phyloP scores from a whole-genome alignment of 2,888 invertebrate genomes.

The Amphipoea oculea region DNA sequence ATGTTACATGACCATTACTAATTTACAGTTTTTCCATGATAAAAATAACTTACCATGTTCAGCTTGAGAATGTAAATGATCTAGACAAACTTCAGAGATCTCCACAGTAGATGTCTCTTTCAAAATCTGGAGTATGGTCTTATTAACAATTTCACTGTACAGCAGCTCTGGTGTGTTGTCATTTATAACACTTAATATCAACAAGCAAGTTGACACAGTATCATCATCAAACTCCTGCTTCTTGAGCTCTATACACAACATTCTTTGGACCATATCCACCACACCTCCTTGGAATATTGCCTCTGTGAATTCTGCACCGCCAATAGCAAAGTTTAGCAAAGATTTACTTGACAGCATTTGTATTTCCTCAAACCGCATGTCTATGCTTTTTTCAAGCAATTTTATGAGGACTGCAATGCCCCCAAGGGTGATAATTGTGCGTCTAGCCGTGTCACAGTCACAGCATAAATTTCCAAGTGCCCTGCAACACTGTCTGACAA shows the following conservation, averaged over 20 bases:
- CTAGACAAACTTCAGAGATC: slow-evolving; percentile 94
- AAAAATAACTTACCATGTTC: slow-evolving; percentile 92
- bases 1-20: not conserved
- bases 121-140: slow-evolving; percentile 91
- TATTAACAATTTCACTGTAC: slow-evolving; percentile 89
- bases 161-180: slow-evolving; percentile 91
- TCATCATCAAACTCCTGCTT: slow-evolving; percentile 90
- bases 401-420: slow-evolving; percentile 88
- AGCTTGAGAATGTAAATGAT: slow-evolving; percentile 94
- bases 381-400: slow-evolving; percentile 79
- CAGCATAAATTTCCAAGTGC: slow-evolving; percentile 97
- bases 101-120: slow-evolving; percentile 92
- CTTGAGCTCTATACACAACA: slow-evolving; percentile 87
- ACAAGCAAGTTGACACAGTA: slow-evolving; percentile 88
- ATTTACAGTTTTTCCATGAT: not conserved
- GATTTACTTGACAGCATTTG: slow-evolving; percentile 93
- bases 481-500: slow-evolving; percentile 94
- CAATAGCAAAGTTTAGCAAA: slow-evolving; percentile 94
- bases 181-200: slow-evolving; percentile 91
- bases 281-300: slow-evolving; percentile 90
- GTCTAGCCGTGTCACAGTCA: slow-evolving; percentile 94
- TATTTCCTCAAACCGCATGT: slow-evolving; percentile 85
- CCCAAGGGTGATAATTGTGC: slow-evolving; percentile 84
- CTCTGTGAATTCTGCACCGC: slow-evolving; percentile 92
- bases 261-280: slow-evolving; percentile 88